These are phyloP conservation scores for Dorcus hopei DNA, from an alignment of 2,888 invertebrate genomes.

Conservation along the genomic window DNA sequence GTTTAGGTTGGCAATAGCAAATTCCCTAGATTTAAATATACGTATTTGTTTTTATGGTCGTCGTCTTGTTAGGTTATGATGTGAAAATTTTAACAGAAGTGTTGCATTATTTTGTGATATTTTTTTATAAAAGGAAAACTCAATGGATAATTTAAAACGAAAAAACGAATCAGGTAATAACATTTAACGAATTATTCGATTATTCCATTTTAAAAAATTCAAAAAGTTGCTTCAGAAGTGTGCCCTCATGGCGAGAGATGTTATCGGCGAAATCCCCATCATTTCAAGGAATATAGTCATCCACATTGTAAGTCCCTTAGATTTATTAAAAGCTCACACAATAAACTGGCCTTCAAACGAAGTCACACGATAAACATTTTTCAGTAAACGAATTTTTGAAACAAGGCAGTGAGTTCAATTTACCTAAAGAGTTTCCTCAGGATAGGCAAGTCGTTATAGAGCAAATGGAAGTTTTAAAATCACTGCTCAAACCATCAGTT, in stretches of 20 bases:
- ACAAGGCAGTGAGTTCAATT: slow-evolving; percentile 50
- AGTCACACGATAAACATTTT: slow-evolving; percentile 23
- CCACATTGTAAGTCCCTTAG: slow-evolving; percentile 64
- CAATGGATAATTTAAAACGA: no score
- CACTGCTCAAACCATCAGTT: slow-evolving; percentile 17
- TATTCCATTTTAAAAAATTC: slow-evolving; percentile 30
- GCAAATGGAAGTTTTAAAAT: slow-evolving; percentile 58
- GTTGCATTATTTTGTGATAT: no score
- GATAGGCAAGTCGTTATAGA: slow-evolving; percentile 56
- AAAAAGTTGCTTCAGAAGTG: slow-evolving; percentile 38
- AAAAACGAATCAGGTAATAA: no score
- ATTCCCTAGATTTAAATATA: no score
- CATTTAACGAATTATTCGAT: no score
- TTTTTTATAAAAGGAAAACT: no score
- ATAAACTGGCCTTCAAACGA: background rate
- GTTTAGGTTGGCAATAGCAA: no score
- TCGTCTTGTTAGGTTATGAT: no score
- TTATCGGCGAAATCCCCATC: slow-evolving; percentile 79
- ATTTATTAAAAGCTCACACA: background rate
- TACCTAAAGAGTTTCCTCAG: slow-evolving; percentile 56
- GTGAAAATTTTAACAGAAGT: no score
- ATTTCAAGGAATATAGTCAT: slow-evolving; percentile 79
- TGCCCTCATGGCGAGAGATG: slow-evolving; percentile 78
- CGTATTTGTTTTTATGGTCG: no score
- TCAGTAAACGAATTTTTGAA: slow-evolving; percentile 66